These are phyloP conservation scores for Caenorhabditis sp. DNA, from an alignment of 2,888 invertebrate species.

Conservation along the genomic window DNA sequence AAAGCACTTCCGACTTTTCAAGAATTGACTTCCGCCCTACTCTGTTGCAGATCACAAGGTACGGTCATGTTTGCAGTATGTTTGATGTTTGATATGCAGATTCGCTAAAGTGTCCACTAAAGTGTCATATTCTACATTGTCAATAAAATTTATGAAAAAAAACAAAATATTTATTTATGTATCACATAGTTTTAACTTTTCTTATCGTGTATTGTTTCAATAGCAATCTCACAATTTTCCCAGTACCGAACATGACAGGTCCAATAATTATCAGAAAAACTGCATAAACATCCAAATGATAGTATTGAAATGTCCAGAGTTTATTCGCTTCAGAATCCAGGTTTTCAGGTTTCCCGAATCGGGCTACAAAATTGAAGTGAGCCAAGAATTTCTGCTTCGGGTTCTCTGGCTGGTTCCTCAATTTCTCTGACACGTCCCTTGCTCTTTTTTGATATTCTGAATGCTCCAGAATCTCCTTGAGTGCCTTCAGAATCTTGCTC, in stretches of 20 bases:
- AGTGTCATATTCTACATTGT: no score
- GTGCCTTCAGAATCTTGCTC: not conserved
- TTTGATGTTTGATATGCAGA: no score
- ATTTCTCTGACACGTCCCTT: not conserved
- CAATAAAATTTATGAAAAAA: no score
- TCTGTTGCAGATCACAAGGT: no score
- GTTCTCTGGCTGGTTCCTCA: not conserved
- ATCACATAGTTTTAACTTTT: not conserved
- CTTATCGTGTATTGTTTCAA: not conserved
- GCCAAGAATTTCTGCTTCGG: not conserved
- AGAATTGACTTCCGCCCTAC: no score
- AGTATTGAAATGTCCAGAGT: no score
- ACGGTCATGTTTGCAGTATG: no score
- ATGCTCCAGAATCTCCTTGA: not conserved
- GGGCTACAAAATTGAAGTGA: not conserved
- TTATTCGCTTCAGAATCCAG: not conserved
- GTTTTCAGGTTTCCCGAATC: not conserved
- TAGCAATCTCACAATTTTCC: not conserved
- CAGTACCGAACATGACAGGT: no score
- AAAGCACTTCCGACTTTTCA: no score
- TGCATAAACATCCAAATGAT: no score
- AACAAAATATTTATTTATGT: not conserved
- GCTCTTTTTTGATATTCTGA: not conserved
- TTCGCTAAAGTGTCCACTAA: no score
- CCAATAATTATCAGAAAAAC: no score